Evolutionary conservation across 2,888 invertebrate genomes (phyloP), one percentile per base, ranked within the genome.

Genomic region (Melanostoma mellinum): DNA sequence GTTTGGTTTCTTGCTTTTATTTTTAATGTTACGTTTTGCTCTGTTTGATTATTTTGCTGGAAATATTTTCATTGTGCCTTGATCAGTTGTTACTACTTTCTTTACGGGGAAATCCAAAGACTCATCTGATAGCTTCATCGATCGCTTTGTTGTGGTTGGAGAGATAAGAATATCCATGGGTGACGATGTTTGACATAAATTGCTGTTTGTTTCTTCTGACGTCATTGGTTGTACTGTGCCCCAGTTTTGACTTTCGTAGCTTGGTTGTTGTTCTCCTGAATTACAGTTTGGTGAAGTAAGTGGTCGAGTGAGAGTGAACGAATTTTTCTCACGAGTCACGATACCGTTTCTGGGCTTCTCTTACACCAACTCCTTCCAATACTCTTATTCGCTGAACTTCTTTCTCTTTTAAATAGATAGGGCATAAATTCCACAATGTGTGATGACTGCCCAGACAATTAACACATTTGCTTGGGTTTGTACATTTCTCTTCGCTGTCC

Each of bases 311-410:
- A 46, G n/a, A 6, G n/a, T 6, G 6, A 60, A 8, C 6, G 44
- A 33, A 6, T 58, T 58, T 58, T 33, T 44, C 35, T n/a, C n/a
- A n/a, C n/a, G n/a, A n/a, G n/a, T 60, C 44, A 2, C n/a, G 32
- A 10, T 68, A 53, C 9, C 53, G 33, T 40, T 53, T 52, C n/a
- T 36, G 53, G 2, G 68, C 68, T 35, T 68, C 68, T 44, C 6
- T 44, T 6, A 68, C 55, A n/a, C 55, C 55, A 0, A 68, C 68
- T 53, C 42, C 55, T 42, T 42, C 8, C 8, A 42, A 9, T 3
- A 4, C 9, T 42, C 42, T 42, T 42, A 2, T 6, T 42, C 8
- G 3, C 9, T 42, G 35, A 3, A 68, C 42, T 8, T 42, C 42
- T 6, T 42, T 42, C 6, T 3, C 4, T 6, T 42, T 42, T 10